phyloP scores from a whole-genome alignment of 2,888 invertebrate genomes.

The Drosophila maculinotata region DNA sequence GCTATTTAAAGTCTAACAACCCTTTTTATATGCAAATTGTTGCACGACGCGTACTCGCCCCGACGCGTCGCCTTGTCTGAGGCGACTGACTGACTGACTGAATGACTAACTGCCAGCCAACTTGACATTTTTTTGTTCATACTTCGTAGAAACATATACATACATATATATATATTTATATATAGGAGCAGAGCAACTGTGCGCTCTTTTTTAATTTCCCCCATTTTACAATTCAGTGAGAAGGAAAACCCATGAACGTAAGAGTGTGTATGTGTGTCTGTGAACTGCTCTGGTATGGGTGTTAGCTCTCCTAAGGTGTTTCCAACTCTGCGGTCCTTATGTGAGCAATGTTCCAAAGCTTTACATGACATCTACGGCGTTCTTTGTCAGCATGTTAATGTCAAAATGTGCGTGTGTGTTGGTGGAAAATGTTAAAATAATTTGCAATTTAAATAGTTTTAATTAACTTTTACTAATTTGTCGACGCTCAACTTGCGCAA shows the following conservation, averaged over 20 bases:
- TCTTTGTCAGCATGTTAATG: conserved; percentile 28
- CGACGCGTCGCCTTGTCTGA: conserved; percentile 30
- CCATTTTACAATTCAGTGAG: conserved; percentile 68
- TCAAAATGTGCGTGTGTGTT: conserved; percentile 28
- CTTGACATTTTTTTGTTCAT: conserved; percentile 75
- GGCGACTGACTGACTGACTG: conserved; percentile 29
- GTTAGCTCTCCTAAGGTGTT: conserved; percentile 36
- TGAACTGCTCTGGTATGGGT: conserved; percentile 5
- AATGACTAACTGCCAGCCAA: conserved; percentile 37
- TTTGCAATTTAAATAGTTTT: conserved; percentile 82
- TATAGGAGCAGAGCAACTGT: conserved; percentile 25
- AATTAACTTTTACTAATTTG: conserved; percentile 78
- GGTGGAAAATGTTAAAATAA: conserved; percentile 74
- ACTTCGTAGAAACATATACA: conserved; percentile 19
- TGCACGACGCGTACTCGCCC: conserved; percentile 73
- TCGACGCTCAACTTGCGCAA: conserved; percentile 53
- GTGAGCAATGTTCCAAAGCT: conserved; percentile 46
- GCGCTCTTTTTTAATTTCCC: conserved; percentile 68
- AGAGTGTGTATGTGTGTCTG: conserved; percentile 3
- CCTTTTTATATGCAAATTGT: conserved; percentile 82
- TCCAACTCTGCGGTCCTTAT: conserved; percentile 35
- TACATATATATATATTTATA: conserved; percentile 17
- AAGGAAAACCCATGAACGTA: conserved; percentile 36
- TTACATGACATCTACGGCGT: conserved; percentile 53
- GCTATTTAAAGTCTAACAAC: conserved; percentile 81